These are phyloP conservation scores for Drosophila pegasa DNA, from an alignment of 2,888 invertebrate species.

Conservation along the genomic window DNA sequence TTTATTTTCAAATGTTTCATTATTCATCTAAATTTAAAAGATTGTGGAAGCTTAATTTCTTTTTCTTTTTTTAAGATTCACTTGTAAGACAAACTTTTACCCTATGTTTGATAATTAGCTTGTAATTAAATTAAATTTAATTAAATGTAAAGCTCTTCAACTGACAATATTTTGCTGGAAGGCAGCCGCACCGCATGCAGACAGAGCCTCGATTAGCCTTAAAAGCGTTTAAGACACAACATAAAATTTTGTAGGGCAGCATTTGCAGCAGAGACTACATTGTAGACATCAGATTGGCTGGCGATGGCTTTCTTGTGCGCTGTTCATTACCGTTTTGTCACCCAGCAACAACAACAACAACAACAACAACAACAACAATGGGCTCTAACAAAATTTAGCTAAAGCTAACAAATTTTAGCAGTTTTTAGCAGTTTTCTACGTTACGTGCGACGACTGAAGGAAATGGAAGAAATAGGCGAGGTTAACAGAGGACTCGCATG, in stretches of 20 bases:
- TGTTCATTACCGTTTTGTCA: slow-evolving; percentile 73
- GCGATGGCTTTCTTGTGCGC: slow-evolving; percentile 58
- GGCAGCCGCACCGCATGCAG: slow-evolving; percentile 18
- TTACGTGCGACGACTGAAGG: slow-evolving; percentile 60
- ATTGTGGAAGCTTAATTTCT: too few relatives aligned
- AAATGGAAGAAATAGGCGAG: neutral
- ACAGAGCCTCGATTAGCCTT: slow-evolving; percentile 59
- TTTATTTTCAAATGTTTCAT: too few relatives aligned
- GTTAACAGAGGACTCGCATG: neutral
- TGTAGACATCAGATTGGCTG: slow-evolving; percentile 22
- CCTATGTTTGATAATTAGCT: too few relatives aligned
- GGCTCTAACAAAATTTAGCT: slow-evolving; percentile 18
- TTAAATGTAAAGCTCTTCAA: neutral
- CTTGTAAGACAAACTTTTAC: too few relatives aligned
- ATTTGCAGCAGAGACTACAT: slow-evolving; percentile 31
- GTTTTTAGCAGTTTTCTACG: slow-evolving; percentile 46
- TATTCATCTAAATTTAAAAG: too few relatives aligned
- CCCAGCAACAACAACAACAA: slow-evolving; percentile 25
- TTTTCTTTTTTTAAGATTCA: too few relatives aligned
- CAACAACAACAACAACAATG: slow-evolving; percentile 12
- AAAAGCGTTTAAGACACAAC: slow-evolving; percentile 37
- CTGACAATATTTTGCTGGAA: neutral
- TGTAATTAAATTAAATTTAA: too few relatives aligned
- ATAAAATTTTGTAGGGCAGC: slow-evolving; percentile 50
- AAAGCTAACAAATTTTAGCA: slow-evolving; percentile 19